Base-by-base conservation (phyloP, 2,113 vertebrate species). In the Cephalopholis sonnerati region DNA sequence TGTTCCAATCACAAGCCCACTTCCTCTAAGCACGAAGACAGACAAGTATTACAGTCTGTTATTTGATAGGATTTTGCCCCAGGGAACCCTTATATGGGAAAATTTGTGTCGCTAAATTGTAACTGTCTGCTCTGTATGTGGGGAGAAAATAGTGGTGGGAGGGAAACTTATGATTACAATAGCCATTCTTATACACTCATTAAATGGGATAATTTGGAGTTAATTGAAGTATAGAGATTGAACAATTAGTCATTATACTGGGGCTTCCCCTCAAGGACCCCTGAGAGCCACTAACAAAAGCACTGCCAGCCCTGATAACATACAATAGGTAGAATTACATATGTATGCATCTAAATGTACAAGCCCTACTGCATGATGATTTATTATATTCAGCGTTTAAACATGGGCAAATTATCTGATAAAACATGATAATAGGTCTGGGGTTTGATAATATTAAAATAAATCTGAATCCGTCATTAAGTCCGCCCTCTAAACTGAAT, bases 131-230 rank as follows among this genome's bases (percentile, higher is more conserved):
- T 13, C 27, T 76, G n/a, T 75, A 70, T 1, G 13, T 69, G 46
- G 59, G 22, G 48, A 55, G 24, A 78, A 73, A 77, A 73, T 25
- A 80, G 36, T 27, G 53, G 82, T 54, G 84, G 78, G 83, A 80
- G 48, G 64, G 39, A 63, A 84, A 83, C 18, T 50, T 73, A 57
- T 79, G 71, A 87, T 85, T 83, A 91, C 77, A 74, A 80, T 25
- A 51, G 73, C 53, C 77, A 81, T 84, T 87, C 74, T 83, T 76
- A 71, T 71, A 75, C 68, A 71, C 27, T 72, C 74, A 82, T 82
- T 81, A 87, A 85, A 87, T 54, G 64, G 65, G 77, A 85, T 91
- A 39, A 89, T 90, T 89, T 86, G 41, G 22, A 92, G 57, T 58
- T 90, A 85, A 88, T 90, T 91, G 71, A 80, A 77, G 81, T 27